A percentile compares a stretch with the other conserved stretches of the same genome.
Evolutionary conservation across 1,140 invertebrate species (phyloP).

Genomic region (Rhopalosiphum maidis): DNA sequence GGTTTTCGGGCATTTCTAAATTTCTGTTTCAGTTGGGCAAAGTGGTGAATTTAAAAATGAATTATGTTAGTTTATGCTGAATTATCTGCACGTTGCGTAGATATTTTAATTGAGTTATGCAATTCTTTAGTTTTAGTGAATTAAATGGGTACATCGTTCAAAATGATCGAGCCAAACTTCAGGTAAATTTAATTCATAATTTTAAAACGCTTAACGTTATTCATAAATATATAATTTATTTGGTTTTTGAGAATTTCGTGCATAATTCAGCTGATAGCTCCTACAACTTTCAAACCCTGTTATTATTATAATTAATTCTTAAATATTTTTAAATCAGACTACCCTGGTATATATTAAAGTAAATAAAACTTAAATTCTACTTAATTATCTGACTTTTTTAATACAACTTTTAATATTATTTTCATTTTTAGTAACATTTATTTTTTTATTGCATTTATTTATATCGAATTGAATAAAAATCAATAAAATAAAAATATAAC

Average conservation of each 20-base stretch:
- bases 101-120: neutral
- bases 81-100: neutral
- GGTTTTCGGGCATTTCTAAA: neutral
- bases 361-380: slow-evolving; percentile 5
- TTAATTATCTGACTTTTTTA: neutral
- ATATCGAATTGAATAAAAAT: neutral
- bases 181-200: neutral
- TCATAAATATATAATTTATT: slow-evolving; percentile 8
- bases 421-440: too few relatives aligned
- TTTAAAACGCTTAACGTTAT: neutral
- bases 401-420: neutral
- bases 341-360: neutral
- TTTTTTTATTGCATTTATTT: neutral
- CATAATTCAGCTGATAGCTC: neutral
- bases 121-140: neutral
- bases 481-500: neutral
- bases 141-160: neutral
- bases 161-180: neutral
- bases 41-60: neutral
- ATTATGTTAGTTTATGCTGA: neutral
- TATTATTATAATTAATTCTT: slow-evolving; percentile 20
- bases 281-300: neutral
- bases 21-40: neutral
- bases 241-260: neutral
- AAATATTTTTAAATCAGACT: neutral